Percentiles rank a stretch among this genome's conserved stretches.
phyloP scores from a whole-genome alignment of 2,888 invertebrate species.

The Cyaniris semiargus region DNA sequence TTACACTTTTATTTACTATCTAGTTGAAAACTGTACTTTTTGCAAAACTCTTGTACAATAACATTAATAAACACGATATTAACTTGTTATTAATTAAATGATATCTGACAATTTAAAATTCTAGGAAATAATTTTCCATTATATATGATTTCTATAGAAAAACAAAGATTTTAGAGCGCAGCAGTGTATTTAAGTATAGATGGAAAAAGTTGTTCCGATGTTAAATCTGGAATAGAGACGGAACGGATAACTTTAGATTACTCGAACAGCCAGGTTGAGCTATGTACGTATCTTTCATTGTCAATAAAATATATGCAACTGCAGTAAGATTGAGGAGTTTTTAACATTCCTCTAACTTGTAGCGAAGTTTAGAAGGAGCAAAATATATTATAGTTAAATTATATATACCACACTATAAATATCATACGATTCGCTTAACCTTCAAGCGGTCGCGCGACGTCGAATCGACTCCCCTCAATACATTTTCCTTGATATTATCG shows the following conservation, averaged over 20 bases:
- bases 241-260: constrained; percentile 11
- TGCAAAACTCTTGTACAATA: no score
- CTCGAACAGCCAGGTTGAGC: neutral
- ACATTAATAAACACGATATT: neutral
- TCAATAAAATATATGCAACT: constrained; percentile 4
- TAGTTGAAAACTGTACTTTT: neutral
- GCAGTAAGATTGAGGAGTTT: neutral
- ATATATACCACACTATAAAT: no score
- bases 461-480: no score
- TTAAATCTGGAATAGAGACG: constrained; percentile 12
- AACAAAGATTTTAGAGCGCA: no score
- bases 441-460: no score
- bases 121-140: no score
- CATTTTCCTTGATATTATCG: no score
- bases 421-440: no score
- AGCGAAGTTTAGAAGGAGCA: neutral
- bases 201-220: neutral
- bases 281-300: neutral
- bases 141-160: no score
- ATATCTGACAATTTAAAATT: no score
- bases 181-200: neutral
- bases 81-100: no score
- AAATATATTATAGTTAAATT: no score
- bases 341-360: neutral
- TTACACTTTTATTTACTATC: neutral